Conservation (phyloP, 2,797 vertebrate species). For the Crocodylus rhombifer region DNA sequence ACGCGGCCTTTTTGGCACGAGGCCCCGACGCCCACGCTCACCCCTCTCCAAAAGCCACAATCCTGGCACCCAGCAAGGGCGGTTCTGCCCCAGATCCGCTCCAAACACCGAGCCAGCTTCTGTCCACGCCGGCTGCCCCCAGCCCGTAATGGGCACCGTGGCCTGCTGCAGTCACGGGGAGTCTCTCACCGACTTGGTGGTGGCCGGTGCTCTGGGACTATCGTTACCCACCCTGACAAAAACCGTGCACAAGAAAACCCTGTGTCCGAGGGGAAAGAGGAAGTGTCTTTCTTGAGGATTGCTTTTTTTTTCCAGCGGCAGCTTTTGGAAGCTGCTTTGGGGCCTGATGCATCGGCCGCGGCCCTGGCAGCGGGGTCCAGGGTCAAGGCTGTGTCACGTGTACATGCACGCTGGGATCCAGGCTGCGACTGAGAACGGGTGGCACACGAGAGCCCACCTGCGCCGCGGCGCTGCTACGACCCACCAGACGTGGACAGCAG, state of each 20-base stretch:
- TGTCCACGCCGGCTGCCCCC: background rate
- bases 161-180: too few species aligned
- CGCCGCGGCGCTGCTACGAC: too few species aligned
- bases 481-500: background rate
- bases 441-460: background rate
- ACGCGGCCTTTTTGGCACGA: background rate
- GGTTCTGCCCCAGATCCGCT: background rate
- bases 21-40: background rate
- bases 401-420: background rate
- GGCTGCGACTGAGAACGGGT: too few species aligned
- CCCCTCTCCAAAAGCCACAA: accelerated
- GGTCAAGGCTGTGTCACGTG: too few species aligned
- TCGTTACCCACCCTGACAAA: background rate
- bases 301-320: too few species aligned
- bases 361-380: background rate
- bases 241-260: background rate
- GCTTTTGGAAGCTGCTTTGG: background rate
- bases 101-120: background rate
- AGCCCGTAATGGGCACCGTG: too few species aligned
- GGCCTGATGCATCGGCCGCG: background rate
- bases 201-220: too few species aligned
- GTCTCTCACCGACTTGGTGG: too few species aligned
- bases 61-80: accelerated
- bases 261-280: background rate
- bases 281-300: background rate